Evolutionary conservation across 2,888 invertebrate genomes (phyloP).

Genomic region (Melieria picta): DNA sequence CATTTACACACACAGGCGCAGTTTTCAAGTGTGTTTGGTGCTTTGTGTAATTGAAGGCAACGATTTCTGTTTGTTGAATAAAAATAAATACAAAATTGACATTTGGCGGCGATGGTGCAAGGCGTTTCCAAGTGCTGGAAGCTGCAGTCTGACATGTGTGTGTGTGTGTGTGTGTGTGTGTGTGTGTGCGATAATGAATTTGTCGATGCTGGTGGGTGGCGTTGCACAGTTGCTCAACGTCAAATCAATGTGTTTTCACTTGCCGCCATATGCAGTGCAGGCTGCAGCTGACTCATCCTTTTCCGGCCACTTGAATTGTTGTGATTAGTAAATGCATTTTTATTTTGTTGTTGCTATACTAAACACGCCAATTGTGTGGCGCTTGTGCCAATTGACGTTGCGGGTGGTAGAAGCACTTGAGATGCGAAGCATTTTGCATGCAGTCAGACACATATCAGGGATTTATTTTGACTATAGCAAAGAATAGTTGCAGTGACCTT

Average conservation of each 20-base stretch:
- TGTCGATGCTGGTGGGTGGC: background rate
- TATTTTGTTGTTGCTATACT: conserved; percentile 21
- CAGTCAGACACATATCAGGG: no score
- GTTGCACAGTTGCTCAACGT: background rate
- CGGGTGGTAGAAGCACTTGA: no score
- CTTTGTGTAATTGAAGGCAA: no score
- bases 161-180: background rate
- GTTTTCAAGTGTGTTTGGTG: background rate
- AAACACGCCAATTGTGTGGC: no score
- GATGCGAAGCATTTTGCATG: no score
- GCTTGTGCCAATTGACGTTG: no score
- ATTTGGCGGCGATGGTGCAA: no score
- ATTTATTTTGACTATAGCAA: no score
- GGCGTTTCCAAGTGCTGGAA: no score
- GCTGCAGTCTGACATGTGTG: background rate
- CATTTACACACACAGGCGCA: background rate
- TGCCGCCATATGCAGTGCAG: background rate
- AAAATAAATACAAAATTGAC: background rate
- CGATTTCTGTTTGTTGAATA: conserved; percentile 26
- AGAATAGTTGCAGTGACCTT: no score
- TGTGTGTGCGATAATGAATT: conserved; percentile 2
- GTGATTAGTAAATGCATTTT: conserved; percentile 37
- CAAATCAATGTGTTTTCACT: background rate
- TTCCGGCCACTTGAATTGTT: conserved; percentile 28
- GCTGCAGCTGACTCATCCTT: background rate